Base-by-base conservation (phyloP, 2,888 invertebrate species). In the Tanaodytes sp. region DNA sequence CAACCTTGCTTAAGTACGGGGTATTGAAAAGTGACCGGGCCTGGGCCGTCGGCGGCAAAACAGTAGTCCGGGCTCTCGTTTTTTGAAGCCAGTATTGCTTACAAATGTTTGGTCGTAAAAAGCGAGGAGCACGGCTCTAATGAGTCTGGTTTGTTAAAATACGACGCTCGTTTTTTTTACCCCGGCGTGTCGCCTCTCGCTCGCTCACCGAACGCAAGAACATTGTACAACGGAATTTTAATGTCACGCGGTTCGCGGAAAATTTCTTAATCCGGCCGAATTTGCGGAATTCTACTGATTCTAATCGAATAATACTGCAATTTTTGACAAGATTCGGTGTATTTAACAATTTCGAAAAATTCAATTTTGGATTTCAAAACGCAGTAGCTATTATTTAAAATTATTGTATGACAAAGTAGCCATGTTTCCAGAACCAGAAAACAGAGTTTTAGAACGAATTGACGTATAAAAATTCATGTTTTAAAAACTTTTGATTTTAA, bases 91-190 rank as follows among this genome's bases (percentile, higher is more conserved):
- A 63, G 66, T 84, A 84, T 84, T 84, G 84, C 84, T 85, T 84
- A 85, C 84, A 84, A 85, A 85, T 85, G 84, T 84, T 79, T 77
- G 80, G 77, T 76, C 78, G 81, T 80, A 83, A 83, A 83, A 84
- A 83, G 75, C 75, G 72, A 79, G 72, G 76, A 77, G 75, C 77
- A 76, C 74, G 67, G 71, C 76, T 80, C 82, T 85, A 84, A 84
- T 85, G 84, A 84, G 84, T 83, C 81, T 80, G 84, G 82, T 82
- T 79, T 84, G 84, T 84, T 84, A 84, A 84, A 82, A 83, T 80
- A 82, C 76, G 72, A 74, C 52, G 59, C 49, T 54, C 52, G 58
- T 73, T 61, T 71, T 65, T 67, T 18, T 31, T 12, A 64, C 62
- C 49, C 40, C 52, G 66, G 72, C 74, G 40, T 48, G 48, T 72